A percentile compares a stretch with the other conserved stretches of the same genome.
These are phyloP conservation scores for Brenthis ino DNA, from an alignment of 2,888 invertebrate genomes.

Conservation along the genomic window DNA sequence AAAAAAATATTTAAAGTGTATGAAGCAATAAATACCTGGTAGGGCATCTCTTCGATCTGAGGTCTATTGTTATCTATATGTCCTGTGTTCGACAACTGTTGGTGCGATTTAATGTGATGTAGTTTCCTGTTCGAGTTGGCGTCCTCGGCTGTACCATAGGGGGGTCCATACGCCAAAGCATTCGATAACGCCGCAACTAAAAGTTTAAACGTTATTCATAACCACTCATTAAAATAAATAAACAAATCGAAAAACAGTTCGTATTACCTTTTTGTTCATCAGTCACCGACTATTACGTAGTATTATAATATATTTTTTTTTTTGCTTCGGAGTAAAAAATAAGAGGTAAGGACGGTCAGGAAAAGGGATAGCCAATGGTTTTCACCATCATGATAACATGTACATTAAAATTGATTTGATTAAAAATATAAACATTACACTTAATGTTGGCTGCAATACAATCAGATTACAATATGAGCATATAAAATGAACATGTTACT, in stretches of 20 bases:
- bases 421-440: conserved; percentile 15
- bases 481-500: conserved; percentile 74
- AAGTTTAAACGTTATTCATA: conserved; percentile 44
- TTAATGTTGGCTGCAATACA: conserved; percentile 10
- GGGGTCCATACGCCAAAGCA: conserved; percentile 82
- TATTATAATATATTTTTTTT: neutral
- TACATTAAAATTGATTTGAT: conserved; percentile 52
- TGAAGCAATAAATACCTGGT: conserved; percentile 68
- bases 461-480: conserved; percentile 25
- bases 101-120: conserved; percentile 76
- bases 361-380: conserved; percentile 64
- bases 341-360: conserved; percentile 51
- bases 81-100: conserved; percentile 72
- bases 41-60: conserved; percentile 81
- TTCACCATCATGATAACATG: conserved; percentile 74
- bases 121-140: conserved; percentile 67
- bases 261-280: conserved; percentile 38
- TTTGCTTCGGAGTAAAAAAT: conserved; percentile 3
- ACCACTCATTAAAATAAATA: conserved; percentile 1
- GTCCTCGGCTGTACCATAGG: conserved; percentile 77
- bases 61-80: conserved; percentile 68
- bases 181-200: conserved; percentile 81
- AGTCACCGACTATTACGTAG: neutral
- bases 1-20: no score
- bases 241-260: conserved; percentile 21